Evolutionary conservation across 2,797 vertebrate genomes (phyloP), one percentile per base, ranked within the genome.

Genomic region (Rhinatrema bivittatum): DNA sequence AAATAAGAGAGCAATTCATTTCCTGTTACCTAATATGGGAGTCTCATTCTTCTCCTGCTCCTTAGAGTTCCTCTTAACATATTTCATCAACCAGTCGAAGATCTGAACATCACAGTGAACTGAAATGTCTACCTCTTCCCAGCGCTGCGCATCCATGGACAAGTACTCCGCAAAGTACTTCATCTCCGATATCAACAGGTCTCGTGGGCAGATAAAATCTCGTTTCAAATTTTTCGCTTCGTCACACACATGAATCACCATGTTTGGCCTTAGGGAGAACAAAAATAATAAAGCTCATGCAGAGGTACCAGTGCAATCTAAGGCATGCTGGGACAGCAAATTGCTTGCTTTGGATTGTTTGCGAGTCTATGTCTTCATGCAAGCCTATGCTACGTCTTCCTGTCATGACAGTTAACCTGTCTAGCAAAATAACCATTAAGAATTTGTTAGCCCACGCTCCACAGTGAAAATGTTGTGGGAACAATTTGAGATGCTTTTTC

Each of bases 221-320:
- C 94, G 91, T 70, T 91, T 95, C 53, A 98, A 80, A 72, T 91
- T 93, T 77, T 97, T 98, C 32, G 93, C 88, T 82, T 99, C 95
- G 2, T 98, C 96, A 0, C 94, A 98, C 46, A 99, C 96, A 5
- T 98, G 96, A 76, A 99, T 99, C 64, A 98, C 90, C 93, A 99
- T 96, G 61, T 92, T 92, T 7, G 88, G 91, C 70, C 94, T 96
- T 77, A 35, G 50, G 59, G 29, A 47, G 26, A 9, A n/a, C n/a
- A n/a, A n/a, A n/a, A n/a, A n/a, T n/a, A n/a, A n/a, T n/a, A n/a
- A n/a, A n/a, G n/a, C n/a, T n/a, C n/a, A n/a, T n/a, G n/a, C n/a
- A n/a, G n/a, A n/a, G n/a, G n/a, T n/a, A n/a, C n/a, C n/a, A n/a
- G n/a, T n/a, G n/a, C n/a, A n/a, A n/a, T n/a, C n/a, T n/a, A n/a